A percentile compares a stretch with the other conserved stretches of the same genome.
These are phyloP conservation scores for Piprites chloris DNA, from an alignment of 2,113 vertebrate genomes.

Conservation along the genomic window DNA sequence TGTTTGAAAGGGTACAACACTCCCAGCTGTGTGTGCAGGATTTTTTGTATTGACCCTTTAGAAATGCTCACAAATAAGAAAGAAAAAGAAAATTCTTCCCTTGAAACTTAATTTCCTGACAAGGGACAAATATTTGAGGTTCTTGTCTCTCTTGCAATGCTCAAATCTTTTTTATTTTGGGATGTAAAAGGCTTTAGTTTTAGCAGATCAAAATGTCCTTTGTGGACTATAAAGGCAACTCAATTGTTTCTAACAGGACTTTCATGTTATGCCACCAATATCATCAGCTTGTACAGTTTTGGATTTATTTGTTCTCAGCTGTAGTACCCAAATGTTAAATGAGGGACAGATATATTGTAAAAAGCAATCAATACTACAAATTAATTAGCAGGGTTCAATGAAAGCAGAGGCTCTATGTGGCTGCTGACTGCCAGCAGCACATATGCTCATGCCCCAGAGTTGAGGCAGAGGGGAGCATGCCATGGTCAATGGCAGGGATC, in stretches of 20 bases:
- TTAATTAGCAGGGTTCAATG: conserved; percentile 30
- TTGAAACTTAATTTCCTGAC: background rate
- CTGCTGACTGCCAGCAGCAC: background rate
- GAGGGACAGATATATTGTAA: background rate
- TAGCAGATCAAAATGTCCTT: background rate
- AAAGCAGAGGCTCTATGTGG: background rate
- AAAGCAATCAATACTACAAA: conserved; percentile 31
- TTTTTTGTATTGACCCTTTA: background rate
- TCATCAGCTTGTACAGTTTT: background rate
- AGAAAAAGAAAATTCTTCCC: background rate
- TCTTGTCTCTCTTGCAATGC: background rate
- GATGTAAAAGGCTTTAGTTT: background rate
- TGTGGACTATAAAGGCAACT: background rate
- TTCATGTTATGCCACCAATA: background rate
- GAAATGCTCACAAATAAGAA: background rate
- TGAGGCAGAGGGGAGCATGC: accelerated
- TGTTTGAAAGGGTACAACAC: background rate
- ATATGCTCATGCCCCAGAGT: background rate
- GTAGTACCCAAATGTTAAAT: background rate
- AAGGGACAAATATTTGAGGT: background rate
- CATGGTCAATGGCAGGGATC: background rate
- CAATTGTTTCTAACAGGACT: background rate
- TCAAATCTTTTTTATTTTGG: background rate
- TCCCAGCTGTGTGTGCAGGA: background rate
- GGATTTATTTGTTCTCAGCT: background rate